Evolutionary conservation across 2,888 invertebrate species (phyloP), one percentile per base, ranked within the genome.

Genomic region (Heliconius erato): DNA sequence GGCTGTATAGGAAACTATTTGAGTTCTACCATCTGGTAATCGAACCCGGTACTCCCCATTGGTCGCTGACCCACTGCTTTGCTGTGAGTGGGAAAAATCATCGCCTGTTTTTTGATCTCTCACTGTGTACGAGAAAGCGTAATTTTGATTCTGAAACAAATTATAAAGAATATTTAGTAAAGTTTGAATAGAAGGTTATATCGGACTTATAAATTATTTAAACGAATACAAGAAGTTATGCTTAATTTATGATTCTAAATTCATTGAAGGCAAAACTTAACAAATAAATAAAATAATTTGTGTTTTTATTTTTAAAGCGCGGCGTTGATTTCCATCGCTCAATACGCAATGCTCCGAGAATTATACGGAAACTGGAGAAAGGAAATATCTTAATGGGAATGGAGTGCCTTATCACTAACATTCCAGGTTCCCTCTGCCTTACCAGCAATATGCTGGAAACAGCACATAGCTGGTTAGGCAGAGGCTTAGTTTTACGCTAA

Each of bases 41-140:
- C 96, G 96, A 85, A 97, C 97, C 80, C 97, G 92, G 92, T 97
- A 97, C 89, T 97, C 97, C 3, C 97, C 97, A 83, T 97, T 97
- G 12, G 97, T 97, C 0, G 96, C 96, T 28, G 96, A 96, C 6
- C 97, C 96, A 85, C 95, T 96, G 89, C 97, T 97, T 14, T 96
- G 95, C 89, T 97, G 97, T 2, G 95, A 94, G 87, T 97, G 97
- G 0, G 97, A 97, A 91, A 97, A 97, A 88, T 97, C 97, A 83
- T 97, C 97, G 0, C 97, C 97, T 0, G 97, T 97, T 83, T 96
- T 91, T 28, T 95, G 94, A 88, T 97, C 97, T 85, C 96, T 96
- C 4, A 97, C 97, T 74, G 96, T 95, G 90, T 97, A 97, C 0
- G 97, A 97, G 89, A 97, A 97, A 0, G 97, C 97, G 92, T 97